Conservation (phyloP, 2,888 invertebrate species). For the Gortyna flavago region DNA sequence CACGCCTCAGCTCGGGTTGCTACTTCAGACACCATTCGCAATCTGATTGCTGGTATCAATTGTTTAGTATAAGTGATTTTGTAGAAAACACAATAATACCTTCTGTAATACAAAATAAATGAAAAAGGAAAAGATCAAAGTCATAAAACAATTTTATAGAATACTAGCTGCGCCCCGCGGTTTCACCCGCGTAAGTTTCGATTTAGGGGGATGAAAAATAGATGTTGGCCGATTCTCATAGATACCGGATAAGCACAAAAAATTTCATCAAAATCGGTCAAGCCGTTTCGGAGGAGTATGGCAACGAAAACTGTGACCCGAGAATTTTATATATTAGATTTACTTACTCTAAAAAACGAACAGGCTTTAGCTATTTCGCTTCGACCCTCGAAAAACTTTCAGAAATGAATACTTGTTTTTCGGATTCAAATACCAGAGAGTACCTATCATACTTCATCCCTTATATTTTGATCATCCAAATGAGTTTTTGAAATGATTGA, state of each 20-base stretch:
- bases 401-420: conserved; percentile 46
- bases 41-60: conserved; percentile 35
- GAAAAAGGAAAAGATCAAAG: conserved; percentile 18
- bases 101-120: conserved; percentile 22
- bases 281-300: too few relatives aligned
- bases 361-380: conserved; percentile 37
- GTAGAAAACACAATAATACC: background rate
- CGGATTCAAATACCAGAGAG: conserved; percentile 36
- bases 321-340: too few relatives aligned
- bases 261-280: too few relatives aligned
- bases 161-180: too few relatives aligned
- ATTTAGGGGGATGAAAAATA: too few relatives aligned
- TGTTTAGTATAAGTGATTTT: conserved; percentile 16
- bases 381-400: conserved; percentile 39
- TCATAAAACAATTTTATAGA: conserved; percentile 32
- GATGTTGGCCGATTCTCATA: too few relatives aligned
- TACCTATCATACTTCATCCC: conserved; percentile 38
- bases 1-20: conserved; percentile 67
- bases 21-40: conserved; percentile 43
- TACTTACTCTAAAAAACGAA: conserved; percentile 23
- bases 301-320: too few relatives aligned
- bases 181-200: too few relatives aligned
- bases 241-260: too few relatives aligned
- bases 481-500: conserved; percentile 46
- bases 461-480: conserved; percentile 44